Percentiles rank a stretch among this genome's conserved stretches.
phyloP scores from a whole-genome alignment of 2,113 vertebrate genomes.

The Puntigrus tetrazona region DNA sequence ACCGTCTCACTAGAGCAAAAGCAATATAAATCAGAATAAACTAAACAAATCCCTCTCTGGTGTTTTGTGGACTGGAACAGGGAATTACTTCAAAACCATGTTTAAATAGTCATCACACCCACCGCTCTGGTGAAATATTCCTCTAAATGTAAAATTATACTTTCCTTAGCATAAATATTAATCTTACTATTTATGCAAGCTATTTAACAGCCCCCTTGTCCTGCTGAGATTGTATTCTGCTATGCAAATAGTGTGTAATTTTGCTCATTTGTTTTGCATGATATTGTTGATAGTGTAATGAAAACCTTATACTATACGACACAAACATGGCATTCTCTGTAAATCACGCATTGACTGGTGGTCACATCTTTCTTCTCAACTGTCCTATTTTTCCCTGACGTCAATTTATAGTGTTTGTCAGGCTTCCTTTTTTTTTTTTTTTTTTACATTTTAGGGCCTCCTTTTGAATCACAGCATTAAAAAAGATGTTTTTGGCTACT shows the following conservation, averaged over 20 bases:
- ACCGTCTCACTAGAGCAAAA: background rate
- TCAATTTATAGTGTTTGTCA: background rate
- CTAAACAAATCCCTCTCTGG: background rate
- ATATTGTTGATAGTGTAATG: background rate
- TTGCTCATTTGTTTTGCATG: slow-evolving; percentile 5
- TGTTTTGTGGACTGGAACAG: background rate
- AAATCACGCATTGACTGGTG: background rate
- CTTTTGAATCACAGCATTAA: background rate
- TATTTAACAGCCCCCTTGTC: background rate
- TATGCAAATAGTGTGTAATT: background rate
- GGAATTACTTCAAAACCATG: background rate
- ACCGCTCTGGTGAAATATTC: background rate
- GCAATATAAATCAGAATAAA: background rate
- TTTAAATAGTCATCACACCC: background rate
- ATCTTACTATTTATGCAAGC: background rate
- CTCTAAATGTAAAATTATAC: background rate
- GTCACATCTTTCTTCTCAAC: slow-evolving; percentile 17
- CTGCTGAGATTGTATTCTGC: slow-evolving; percentile 1
- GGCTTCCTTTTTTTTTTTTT: background rate
- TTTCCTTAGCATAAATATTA: background rate
- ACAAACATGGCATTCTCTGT: background rate
- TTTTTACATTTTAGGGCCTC: background rate
- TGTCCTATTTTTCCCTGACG: background rate
- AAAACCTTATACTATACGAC: background rate
- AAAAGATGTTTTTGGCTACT: background rate